phyloP scores from a whole-genome alignment of 1,140 invertebrate genomes.

The Drosophila sechellia region DNA sequence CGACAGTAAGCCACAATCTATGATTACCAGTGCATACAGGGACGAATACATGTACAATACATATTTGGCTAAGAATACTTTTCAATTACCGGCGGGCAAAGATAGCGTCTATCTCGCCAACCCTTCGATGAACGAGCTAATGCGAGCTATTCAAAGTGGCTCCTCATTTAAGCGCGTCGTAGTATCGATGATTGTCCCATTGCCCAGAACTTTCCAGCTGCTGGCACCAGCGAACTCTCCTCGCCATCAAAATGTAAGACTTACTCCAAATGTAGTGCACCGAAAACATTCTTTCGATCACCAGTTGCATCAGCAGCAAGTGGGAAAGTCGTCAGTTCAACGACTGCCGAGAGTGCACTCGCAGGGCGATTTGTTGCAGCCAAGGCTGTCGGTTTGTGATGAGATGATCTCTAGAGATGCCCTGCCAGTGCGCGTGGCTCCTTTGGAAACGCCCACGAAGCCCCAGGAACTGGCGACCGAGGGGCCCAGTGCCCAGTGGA shows the following conservation, averaged over 20 bases:
- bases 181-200: not conserved
- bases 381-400: not conserved
- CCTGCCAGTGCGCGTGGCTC: no score
- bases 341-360: not conserved
- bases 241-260: not conserved
- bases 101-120: constrained; percentile 4
- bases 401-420: no score
- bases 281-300: not conserved
- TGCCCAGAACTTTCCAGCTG: not conserved
- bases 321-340: no score
- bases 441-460: no score
- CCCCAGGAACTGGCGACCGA: not conserved
- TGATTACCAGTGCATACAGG: not conserved
- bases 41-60: not conserved
- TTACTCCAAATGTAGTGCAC: not conserved
- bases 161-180: not conserved
- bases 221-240: not conserved
- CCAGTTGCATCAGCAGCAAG: not conserved
- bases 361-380: constrained; percentile 3
- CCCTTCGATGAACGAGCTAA: constrained; percentile 28
- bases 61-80: not conserved
- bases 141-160: not conserved
- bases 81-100: not conserved
- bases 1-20: not conserved
- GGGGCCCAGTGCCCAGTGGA: no score